These are phyloP conservation scores for Callyntrura guangdongensis DNA, from an alignment of 2,888 invertebrate genomes.

Conservation along the genomic window DNA sequence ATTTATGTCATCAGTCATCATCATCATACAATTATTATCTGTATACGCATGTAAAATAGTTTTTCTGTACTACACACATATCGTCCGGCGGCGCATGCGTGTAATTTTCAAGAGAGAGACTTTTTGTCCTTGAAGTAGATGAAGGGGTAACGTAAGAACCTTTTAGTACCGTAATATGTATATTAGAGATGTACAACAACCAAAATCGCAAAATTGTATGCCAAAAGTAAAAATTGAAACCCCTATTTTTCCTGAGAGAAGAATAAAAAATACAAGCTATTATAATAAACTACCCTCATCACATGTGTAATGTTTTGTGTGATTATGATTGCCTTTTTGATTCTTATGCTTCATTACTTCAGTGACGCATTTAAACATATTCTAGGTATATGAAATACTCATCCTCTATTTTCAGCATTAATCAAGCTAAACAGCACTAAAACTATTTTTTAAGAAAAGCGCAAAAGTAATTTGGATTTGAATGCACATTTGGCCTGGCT, in stretches of 20 bases:
- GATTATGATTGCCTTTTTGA: neutral
- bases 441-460: neutral
- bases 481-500: neutral
- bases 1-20: conserved; percentile 15
- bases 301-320: neutral
- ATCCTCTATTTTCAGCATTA: neutral
- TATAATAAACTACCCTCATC: conserved; percentile 5
- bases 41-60: neutral
- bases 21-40: too few species aligned
- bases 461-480: neutral
- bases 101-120: neutral
- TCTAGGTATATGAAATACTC: neutral
- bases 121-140: conserved; percentile 65
- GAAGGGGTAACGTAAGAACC: conserved; percentile 36
- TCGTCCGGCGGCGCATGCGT: neutral
- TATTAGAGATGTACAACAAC: neutral
- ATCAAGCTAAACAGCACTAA: conserved; percentile 4
- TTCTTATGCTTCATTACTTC: conserved; percentile 5
- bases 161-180: conserved; percentile 30
- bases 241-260: conserved; percentile 78
- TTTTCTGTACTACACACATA: conserved; percentile 13
- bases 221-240: conserved; percentile 66
- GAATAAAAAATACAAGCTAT: conserved; percentile 58
- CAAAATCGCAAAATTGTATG: conserved; percentile 66
- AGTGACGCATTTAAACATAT: neutral